These are phyloP conservation scores for Aplysina aerophoba DNA, from an alignment of 37 sponge, comb jelly and placozoan species.

Conservation along the genomic window DNA sequence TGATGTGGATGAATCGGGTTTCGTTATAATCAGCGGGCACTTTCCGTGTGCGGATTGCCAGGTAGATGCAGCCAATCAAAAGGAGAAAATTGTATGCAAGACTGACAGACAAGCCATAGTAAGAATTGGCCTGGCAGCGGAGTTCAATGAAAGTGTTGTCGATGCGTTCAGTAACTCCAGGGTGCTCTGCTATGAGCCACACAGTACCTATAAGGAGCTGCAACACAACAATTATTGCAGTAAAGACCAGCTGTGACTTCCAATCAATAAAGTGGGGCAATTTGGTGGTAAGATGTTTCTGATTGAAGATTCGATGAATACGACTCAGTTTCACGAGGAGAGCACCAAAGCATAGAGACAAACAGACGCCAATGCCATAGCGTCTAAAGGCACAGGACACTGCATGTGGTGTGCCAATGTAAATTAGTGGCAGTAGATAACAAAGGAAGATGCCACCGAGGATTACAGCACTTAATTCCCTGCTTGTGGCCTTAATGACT, in stretches of 20 bases:
- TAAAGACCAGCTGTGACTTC: constrained; percentile 45
- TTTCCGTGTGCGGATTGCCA: constrained; percentile 58
- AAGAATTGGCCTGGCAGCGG: constrained; percentile 15
- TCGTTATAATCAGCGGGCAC: constrained; percentile 73
- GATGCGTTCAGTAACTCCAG: constrained; percentile 5
- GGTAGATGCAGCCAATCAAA: constrained; percentile 47
- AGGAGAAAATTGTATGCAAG: constrained; percentile 53
- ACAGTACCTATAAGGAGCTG: constrained; percentile 26
- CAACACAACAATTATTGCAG: constrained; percentile 25
- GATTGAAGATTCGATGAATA: constrained; percentile 66
- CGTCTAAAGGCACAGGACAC: constrained; percentile 50
- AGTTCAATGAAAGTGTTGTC: not conserved
- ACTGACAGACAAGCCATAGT: constrained; percentile 21
- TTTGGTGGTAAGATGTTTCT: not conserved
- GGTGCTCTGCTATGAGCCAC: constrained; percentile 49
- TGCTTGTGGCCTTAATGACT: constrained; percentile 68
- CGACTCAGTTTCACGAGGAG: constrained; percentile 62
- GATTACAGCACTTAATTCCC: constrained; percentile 67
- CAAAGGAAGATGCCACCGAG: constrained; percentile 54
- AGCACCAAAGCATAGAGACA: constrained; percentile 56
- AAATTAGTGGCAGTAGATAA: constrained; percentile 46
- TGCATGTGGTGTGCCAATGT: constrained; percentile 41
- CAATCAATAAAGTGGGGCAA: constrained; percentile 15
- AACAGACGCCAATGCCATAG: constrained; percentile 44
- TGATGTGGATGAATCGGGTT: constrained; percentile 64